A percentile compares a stretch with the other conserved stretches of the same genome.
Conservation (phyloP, 1,140 invertebrate species). For the Caerostris darwini region DNA sequence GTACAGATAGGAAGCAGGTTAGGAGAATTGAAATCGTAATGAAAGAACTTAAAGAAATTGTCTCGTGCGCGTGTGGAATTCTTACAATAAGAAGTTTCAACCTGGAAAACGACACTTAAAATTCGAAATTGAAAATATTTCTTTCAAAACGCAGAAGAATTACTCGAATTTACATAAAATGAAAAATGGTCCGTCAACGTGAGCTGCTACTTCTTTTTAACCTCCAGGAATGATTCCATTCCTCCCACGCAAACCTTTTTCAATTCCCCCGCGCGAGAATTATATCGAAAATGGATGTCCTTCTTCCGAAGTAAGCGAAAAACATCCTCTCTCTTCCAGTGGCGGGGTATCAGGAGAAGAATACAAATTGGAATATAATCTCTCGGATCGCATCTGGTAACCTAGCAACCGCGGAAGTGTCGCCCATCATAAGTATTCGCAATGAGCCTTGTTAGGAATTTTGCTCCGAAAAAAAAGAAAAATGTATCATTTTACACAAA, state of each 20-base stretch:
- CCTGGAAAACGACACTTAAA: too few relatives aligned
- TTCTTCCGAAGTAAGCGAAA: slow-evolving; percentile 3
- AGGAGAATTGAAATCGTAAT: too few relatives aligned
- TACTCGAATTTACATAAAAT: not conserved
- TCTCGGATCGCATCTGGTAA: slow-evolving; percentile 18
- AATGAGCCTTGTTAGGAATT: not conserved
- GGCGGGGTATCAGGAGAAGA: not conserved
- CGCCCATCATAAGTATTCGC: slow-evolving; percentile 15
- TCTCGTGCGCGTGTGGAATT: too few relatives aligned
- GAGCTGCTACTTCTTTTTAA: not conserved
- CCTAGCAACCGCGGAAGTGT: slow-evolving; percentile 46
- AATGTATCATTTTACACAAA: too few relatives aligned
- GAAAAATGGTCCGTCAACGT: not conserved
- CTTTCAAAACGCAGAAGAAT: not conserved
- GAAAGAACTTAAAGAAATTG: too few relatives aligned
- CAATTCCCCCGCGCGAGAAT: not conserved
- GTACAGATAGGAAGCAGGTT: too few relatives aligned
- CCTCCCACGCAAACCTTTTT: not conserved
- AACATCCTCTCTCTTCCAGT: not conserved
- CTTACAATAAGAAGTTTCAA: too few relatives aligned
- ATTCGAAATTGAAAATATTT: too few relatives aligned
- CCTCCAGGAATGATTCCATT: not conserved
- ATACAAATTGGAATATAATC: slow-evolving; percentile 63
- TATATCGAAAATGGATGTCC: slow-evolving; percentile 11
- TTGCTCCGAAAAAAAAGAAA: too few relatives aligned